Conservation (phyloP, 2,888 invertebrate species). For the Dasysyrphus tricinctus region DNA sequence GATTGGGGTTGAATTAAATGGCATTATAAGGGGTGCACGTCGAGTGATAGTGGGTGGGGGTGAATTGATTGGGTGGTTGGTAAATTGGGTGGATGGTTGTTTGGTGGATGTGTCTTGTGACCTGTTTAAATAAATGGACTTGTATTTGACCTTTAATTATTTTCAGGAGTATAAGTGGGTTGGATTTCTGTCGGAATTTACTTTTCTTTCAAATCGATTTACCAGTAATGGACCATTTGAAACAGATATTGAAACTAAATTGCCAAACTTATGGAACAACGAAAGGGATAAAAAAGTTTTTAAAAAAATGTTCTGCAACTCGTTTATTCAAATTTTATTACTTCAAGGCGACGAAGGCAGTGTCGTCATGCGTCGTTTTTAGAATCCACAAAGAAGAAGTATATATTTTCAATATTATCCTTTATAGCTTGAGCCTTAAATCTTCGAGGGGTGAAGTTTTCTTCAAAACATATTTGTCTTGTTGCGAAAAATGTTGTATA, state of each 20-base stretch:
- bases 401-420: conserved; percentile 30
- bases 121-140: conserved; percentile 55
- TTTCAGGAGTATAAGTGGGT: not conserved
- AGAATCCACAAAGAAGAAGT: conserved; percentile 35
- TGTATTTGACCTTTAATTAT: conserved; percentile 71
- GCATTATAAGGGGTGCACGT: conserved; percentile 33
- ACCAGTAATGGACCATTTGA: conserved; percentile 67
- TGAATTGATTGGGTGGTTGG: not conserved
- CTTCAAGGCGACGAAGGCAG: conserved; percentile 46
- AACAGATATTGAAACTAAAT: conserved; percentile 75
- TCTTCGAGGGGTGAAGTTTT: not conserved
- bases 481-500: conserved; percentile 66
- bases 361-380: not conserved
- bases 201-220: conserved; percentile 48
- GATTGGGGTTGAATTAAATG: conserved; percentile 63
- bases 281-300: conserved; percentile 40
- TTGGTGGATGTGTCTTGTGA: conserved; percentile 41
- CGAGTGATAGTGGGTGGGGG: conserved; percentile 22
- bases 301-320: conserved; percentile 18
- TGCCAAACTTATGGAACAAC: conserved; percentile 25
- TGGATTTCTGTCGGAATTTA: not conserved
- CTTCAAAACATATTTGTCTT: conserved; percentile 48
- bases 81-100: not conserved
- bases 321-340: conserved; percentile 73
- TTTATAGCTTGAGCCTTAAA: not conserved